Evolutionary conservation across 1,140 invertebrate genomes (phyloP).

Genomic region (Ceratina japonica): DNA sequence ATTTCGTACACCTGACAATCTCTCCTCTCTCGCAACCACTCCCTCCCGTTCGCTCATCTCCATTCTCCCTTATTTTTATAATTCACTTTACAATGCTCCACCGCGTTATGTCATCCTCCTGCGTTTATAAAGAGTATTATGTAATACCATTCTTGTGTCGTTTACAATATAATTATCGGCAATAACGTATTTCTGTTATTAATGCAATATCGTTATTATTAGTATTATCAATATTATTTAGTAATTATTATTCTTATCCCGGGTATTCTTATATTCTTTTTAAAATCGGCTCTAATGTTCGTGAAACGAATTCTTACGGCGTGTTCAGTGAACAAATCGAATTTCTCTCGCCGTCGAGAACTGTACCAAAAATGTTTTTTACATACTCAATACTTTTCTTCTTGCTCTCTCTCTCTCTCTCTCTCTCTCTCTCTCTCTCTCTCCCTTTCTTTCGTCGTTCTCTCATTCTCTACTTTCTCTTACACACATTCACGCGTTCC

Average conservation of each 20-base stretch:
- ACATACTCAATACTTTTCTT: not conserved
- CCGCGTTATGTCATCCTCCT: slow-evolving; percentile 36
- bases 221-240: slow-evolving; percentile 49
- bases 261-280: slow-evolving; percentile 34
- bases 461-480: not conserved
- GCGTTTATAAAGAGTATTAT: slow-evolving; percentile 75
- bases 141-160: slow-evolving; percentile 73
- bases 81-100: slow-evolving; percentile 2
- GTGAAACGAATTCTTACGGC: not conserved
- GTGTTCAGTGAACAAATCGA: slow-evolving; percentile 40
- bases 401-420: not conserved
- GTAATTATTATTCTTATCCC: slow-evolving; percentile 47
- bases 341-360: slow-evolving; percentile 19
- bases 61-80: not conserved
- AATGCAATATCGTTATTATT: slow-evolving; percentile 63
- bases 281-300: slow-evolving; percentile 35
- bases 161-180: slow-evolving; percentile 74
- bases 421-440: not conserved
- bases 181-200: slow-evolving; percentile 72
- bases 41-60: not conserved
- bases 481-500: not conserved
- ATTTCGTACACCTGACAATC: not conserved
- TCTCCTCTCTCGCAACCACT: not conserved
- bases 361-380: slow-evolving; percentile 10
- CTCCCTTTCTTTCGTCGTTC: too few species aligned